Conservation (phyloP, 2,113 vertebrate genomes). For the Onychorhynchus coronatus region DNA sequence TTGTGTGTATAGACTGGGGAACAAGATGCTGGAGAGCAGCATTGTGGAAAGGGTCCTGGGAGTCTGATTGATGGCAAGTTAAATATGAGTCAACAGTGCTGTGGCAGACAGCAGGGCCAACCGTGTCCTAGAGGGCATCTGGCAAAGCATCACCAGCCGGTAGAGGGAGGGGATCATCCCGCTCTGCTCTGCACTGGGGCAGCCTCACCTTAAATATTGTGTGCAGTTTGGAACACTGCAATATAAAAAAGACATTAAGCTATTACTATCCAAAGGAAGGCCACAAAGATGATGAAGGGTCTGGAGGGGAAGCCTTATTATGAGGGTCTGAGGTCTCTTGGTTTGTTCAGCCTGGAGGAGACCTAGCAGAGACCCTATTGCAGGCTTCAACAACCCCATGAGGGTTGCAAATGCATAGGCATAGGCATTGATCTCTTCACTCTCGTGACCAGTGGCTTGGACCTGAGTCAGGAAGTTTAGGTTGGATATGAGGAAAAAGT, state of each 20-base stretch:
- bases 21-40: not conserved
- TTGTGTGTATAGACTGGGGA: not conserved
- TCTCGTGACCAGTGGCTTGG: not conserved
- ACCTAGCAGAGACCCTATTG: not conserved
- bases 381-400: rapidly evolving
- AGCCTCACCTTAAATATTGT: rapidly evolving
- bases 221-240: not conserved
- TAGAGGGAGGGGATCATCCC: not conserved
- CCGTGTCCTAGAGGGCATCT: rapidly evolving
- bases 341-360: not conserved
- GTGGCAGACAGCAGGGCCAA: not conserved
- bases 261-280: not conserved
- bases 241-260: not conserved
- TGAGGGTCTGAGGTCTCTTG: not conserved
- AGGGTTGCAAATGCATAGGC: not conserved
- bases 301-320: not conserved
- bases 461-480: not conserved
- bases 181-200: rapidly evolving
- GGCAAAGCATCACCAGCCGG: rapidly evolving
- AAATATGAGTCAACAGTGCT: not conserved
- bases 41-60: not conserved
- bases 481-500: not conserved
- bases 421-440: not conserved
- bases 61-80: rapidly evolving
- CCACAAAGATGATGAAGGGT: not conserved